A percentile compares a stretch with the other conserved stretches of the same genome.
Evolutionary conservation across 2,888 invertebrate species (phyloP).

Genomic region (Pseudoips prasinana): DNA sequence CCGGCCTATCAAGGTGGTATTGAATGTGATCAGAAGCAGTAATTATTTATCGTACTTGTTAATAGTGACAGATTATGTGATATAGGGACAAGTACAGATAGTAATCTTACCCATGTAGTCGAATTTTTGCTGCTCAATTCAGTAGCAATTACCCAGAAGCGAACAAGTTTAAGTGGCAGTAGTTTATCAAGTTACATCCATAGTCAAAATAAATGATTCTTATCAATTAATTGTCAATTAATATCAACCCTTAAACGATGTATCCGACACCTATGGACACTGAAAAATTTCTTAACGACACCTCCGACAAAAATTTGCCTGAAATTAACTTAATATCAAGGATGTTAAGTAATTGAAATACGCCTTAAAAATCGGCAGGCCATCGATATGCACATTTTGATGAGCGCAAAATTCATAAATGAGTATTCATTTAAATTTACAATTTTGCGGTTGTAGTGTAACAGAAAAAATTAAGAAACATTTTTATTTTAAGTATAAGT

Average conservation of each 20-base stretch:
- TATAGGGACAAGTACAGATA: no score
- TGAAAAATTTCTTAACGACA: constrained; percentile 43
- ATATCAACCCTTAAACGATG: constrained; percentile 24
- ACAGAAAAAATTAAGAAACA: constrained; percentile 29
- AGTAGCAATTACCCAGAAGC: no score
- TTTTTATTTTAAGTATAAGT: constrained; percentile 23
- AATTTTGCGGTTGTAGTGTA: constrained; percentile 33
- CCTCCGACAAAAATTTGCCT: constrained; percentile 54
- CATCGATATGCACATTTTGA: constrained; percentile 57
- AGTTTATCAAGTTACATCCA: background rate
- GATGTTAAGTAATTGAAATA: constrained; percentile 55
- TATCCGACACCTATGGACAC: constrained; percentile 30
- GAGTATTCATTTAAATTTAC: constrained; percentile 60
- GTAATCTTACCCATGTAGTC: no score
- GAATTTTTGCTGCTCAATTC: no score
- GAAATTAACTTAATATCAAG: constrained; percentile 63
- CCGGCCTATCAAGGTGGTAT: no score
- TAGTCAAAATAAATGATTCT: constrained; percentile 23
- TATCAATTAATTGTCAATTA: constrained; percentile 38
- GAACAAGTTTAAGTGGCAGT: no score
- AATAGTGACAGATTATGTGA: no score
- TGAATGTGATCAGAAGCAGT: no score
- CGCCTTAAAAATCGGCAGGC: constrained; percentile 34
- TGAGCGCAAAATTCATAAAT: constrained; percentile 55
- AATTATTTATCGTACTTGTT: no score